phyloP scores from a whole-genome alignment of 2,888 invertebrate genomes.

The Maniola hyperantus region DNA sequence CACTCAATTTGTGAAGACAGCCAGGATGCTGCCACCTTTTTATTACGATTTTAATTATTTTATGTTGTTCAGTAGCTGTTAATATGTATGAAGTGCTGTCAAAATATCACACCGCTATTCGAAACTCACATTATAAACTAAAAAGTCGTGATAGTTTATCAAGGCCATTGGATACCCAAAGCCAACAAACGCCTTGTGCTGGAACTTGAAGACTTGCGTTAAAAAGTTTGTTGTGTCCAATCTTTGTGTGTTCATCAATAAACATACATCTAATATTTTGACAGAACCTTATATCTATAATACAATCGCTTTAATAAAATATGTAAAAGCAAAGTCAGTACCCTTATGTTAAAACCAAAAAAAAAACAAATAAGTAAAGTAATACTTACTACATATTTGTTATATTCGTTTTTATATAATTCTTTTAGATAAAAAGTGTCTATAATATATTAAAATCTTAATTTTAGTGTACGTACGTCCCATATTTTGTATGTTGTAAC shows the following conservation, averaged over 20 bases:
- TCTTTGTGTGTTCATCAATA: not conserved
- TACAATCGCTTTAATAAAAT: not conserved
- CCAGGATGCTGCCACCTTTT: not conserved
- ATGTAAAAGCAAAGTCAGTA: not conserved
- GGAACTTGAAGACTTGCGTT: no score
- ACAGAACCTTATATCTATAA: not conserved
- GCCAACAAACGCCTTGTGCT: no score
- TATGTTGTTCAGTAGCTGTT: not conserved
- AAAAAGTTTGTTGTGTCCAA: no score
- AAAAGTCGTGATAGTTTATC: no score
- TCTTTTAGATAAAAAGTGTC: constrained; percentile 23
- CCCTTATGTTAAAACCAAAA: not conserved
- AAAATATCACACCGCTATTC: not conserved
- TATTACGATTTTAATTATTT: not conserved
- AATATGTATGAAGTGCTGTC: constrained; percentile 1
- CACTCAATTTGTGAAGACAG: not conserved
- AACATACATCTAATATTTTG: constrained; percentile 1
- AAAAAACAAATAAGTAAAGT: not conserved
- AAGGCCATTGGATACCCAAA: no score
- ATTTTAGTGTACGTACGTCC: constrained; percentile 33
- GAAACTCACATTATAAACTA: no score
- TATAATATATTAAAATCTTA: constrained; percentile 28
- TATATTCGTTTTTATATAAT: constrained; percentile 19
- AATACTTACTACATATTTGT: constrained; percentile 1
- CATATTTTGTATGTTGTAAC: constrained; percentile 35